Percentiles rank a stretch among this genome's conserved stretches.
phyloP scores from a whole-genome alignment of 2,113 vertebrate species.

The Salvator merianae region DNA sequence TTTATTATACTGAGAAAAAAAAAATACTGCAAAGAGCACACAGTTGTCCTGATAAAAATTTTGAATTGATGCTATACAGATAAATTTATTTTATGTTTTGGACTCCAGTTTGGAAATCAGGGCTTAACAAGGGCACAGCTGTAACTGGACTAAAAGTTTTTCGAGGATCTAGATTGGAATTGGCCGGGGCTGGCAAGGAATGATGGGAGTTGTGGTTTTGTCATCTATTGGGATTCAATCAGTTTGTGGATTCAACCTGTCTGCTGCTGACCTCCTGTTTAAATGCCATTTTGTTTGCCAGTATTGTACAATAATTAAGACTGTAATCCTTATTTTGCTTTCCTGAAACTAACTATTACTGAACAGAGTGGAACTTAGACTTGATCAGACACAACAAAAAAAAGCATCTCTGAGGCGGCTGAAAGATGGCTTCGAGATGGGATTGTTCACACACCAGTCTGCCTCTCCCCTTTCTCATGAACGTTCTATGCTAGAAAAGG shows the following conservation, averaged over 20 bases:
- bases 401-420: too few species aligned
- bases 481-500: too few species aligned
- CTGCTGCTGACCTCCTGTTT: neutral
- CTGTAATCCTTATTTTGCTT: too few species aligned
- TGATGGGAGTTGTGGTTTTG: neutral
- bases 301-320: too few species aligned
- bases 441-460: too few species aligned
- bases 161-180: neutral
- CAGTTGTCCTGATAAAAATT: constrained; percentile 57
- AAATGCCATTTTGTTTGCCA: neutral
- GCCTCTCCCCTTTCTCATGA: too few species aligned
- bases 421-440: too few species aligned
- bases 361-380: too few species aligned
- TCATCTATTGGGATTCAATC: neutral
- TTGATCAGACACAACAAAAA: too few species aligned
- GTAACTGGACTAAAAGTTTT: neutral
- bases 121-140: neutral
- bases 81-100: neutral
- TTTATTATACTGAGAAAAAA: neutral
- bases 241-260: neutral
- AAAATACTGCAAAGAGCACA: constrained; percentile 27
- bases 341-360: too few species aligned
- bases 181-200: too few species aligned
- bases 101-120: neutral
- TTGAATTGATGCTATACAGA: neutral